phyloP scores from a whole-genome alignment of 2,113 vertebrate species.

The Tretioscincus oriximinensis region DNA sequence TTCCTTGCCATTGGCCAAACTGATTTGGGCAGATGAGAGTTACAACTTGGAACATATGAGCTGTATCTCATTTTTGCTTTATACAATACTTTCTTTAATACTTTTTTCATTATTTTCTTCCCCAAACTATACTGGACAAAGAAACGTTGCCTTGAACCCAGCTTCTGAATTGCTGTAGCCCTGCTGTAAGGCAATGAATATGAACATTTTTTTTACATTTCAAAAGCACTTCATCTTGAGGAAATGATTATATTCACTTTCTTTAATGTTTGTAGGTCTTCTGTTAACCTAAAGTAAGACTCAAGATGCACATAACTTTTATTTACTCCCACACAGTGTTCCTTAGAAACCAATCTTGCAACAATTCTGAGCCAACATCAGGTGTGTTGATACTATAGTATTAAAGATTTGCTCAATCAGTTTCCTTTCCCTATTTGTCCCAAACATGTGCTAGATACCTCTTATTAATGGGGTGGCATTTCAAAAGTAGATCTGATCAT shows the following conservation, averaged over 20 bases:
- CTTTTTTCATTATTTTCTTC: neutral
- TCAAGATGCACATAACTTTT: slow-evolving; percentile 28
- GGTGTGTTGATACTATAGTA: slow-evolving; percentile 29
- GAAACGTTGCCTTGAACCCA: neutral
- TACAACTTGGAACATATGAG: too few relatives aligned
- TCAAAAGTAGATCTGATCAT: slow-evolving; percentile 60
- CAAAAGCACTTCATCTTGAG: neutral
- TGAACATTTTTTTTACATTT: neutral
- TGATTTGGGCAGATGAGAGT: too few relatives aligned
- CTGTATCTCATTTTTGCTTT: too few relatives aligned
- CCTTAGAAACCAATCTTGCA: slow-evolving; percentile 51
- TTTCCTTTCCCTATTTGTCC: slow-evolving; percentile 31
- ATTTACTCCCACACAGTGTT: slow-evolving; percentile 45
- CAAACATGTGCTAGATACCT: slow-evolving; percentile 51
- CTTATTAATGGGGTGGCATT: slow-evolving; percentile 62
- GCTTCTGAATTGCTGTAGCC: neutral
- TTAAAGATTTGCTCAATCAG: slow-evolving; percentile 53
- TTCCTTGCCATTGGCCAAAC: too few relatives aligned
- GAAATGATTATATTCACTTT: neutral
- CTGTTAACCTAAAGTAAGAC: neutral
- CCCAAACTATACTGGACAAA: neutral
- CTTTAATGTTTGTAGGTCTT: neutral
- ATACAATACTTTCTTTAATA: too few relatives aligned
- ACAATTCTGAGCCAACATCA: slow-evolving; percentile 45
- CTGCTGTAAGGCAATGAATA: slow-evolving; percentile 3